Evolutionary conservation across 2,113 vertebrate species (phyloP).

Genomic region (Myanophis thanlyinensis): DNA sequence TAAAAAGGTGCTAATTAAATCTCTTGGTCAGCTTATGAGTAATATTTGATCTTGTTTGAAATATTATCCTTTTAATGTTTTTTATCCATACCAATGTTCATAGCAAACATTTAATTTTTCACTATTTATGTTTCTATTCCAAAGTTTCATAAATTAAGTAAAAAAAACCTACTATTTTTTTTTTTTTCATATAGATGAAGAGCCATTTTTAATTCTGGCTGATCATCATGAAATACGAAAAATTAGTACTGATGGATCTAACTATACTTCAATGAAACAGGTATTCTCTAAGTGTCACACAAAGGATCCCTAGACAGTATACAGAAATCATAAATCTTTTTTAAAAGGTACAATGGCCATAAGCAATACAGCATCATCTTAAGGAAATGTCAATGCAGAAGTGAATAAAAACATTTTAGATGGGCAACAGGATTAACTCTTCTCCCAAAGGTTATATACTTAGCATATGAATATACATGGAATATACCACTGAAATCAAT

Average conservation of each 20-base stretch:
- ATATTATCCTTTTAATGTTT: constrained; percentile 67
- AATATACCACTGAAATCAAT: not conserved
- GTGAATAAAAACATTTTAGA: not conserved
- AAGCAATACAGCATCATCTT: not conserved
- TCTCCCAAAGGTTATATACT: not conserved
- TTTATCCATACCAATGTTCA: constrained; percentile 63
- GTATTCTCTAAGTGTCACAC: constrained; percentile 62
- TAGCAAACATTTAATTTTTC: constrained; percentile 65
- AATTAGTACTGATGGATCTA: constrained; percentile 95
- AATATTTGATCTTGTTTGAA: constrained; percentile 66
- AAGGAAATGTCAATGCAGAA: not conserved
- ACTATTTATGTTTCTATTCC: constrained; percentile 63
- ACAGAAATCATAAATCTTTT: not conserved
- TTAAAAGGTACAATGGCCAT: not conserved
- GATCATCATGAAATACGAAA: constrained; percentile 98
- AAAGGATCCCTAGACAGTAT: not conserved
- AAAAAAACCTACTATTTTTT: constrained; percentile 60
- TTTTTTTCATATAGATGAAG: constrained; percentile 82
- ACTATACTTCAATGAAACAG: constrained; percentile 98
- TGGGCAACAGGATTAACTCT: not conserved
- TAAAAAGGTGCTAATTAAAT: constrained; percentile 64
- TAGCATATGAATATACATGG: not conserved
- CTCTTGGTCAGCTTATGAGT: constrained; percentile 64
- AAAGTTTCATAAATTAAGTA: constrained; percentile 65
- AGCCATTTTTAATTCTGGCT: constrained; percentile 96